Evolutionary conservation across 2,888 invertebrate species (phyloP), one percentile per base, ranked within the genome.

Genomic region (Cinara cedri): DNA sequence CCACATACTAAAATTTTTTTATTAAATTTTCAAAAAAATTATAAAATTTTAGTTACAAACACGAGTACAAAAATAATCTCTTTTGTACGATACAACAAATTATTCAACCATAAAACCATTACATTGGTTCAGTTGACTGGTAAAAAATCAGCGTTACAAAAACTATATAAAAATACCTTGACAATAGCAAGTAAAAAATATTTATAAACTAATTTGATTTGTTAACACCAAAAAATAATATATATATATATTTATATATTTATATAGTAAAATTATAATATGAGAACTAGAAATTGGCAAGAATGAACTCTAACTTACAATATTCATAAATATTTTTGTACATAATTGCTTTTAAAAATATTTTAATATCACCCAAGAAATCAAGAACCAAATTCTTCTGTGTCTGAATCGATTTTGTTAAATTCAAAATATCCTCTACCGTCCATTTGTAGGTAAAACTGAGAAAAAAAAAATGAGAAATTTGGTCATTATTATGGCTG

Each of bases 381-480:
- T 92, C 92, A 98, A 83, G 98, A 98, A 54, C 98, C 98, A 85
- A 97, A 98, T 86, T 96, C 94, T 85, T 92, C 91, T 1, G 95
- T 95, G 82, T 92, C 91, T 82, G 90, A 89, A 84, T 95, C 94
- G 83, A 98, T 98, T 74, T 90, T 89, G 80, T 90, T 92, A 86
- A 96, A 98, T 83, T 93, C 92, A 86, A 92, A 98, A 3, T 90
- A 88, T 71, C 98, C 98, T 83, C 96, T 90, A 0, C 98, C 98
- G 88, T 98, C 98, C 91, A 98, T 96, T 85, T 95, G 94, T 80
- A 98, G 88, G 85, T 93, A 97, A 87, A 93, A 97, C 89, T 91
- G 86, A 54, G 87, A 87, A 76, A 81, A 11, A 21, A 74, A 4
- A 26, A 46, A 42, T n/a, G n/a, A n/a, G n/a, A n/a, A 21, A 44